Evolutionary conservation across 2,888 invertebrate genomes (phyloP).

Genomic region (Drosophila melanosoma): DNA sequence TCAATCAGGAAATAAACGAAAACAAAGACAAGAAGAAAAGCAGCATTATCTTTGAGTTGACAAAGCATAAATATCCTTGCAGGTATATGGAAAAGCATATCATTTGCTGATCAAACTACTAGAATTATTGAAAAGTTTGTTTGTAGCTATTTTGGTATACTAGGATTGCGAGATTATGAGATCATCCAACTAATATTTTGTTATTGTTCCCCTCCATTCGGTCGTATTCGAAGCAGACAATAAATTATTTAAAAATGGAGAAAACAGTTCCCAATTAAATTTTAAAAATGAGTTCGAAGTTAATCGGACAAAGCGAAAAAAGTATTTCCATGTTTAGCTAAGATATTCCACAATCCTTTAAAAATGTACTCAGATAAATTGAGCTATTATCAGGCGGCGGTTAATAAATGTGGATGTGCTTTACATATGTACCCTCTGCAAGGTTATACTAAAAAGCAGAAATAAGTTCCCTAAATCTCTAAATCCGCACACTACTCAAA

Average conservation of each 20-base stretch:
- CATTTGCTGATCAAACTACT: neutral
- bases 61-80: conserved; percentile 1
- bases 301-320: neutral
- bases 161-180: neutral
- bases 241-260: neutral
- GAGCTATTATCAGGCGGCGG: neutral
- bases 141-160: neutral
- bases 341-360: neutral
- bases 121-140: neutral
- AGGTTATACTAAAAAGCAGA: conserved; percentile 13
- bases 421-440: conserved; percentile 3
- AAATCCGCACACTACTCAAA: conserved; percentile 7
- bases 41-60: conserved; percentile 7
- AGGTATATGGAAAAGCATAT: neutral
- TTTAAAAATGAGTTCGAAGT: neutral
- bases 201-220: neutral
- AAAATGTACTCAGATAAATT: neutral
- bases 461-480: neutral
- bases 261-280: neutral
- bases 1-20: conserved; percentile 54
- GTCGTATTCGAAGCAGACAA: neutral
- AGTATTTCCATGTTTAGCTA: neutral
- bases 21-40: conserved; percentile 12
- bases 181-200: neutral
- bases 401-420: neutral